These are phyloP conservation scores for Invenusta paracnida DNA, from an alignment of 2,888 invertebrate genomes.

Conservation along the genomic window DNA sequence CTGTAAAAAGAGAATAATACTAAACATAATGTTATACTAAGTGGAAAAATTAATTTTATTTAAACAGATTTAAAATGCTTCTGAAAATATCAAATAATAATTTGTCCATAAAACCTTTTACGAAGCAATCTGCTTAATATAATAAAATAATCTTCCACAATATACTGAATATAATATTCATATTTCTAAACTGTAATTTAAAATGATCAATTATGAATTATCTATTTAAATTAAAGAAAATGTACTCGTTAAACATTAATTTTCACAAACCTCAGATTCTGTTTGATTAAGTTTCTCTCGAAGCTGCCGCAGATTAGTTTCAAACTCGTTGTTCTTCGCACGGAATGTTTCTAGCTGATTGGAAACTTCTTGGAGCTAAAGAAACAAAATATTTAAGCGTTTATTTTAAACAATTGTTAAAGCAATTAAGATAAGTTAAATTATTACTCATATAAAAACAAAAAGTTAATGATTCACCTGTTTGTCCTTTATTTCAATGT, in stretches of 20 bases:
- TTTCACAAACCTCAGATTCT: not conserved
- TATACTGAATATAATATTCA: not conserved
- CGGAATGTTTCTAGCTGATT: not conserved
- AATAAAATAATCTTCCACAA: too few relatives aligned
- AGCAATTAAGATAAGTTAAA: too few relatives aligned
- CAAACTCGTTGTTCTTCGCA: not conserved
- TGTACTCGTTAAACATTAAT: not conserved
- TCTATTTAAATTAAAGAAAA: too few relatives aligned
- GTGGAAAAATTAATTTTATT: not conserved
- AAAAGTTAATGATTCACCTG: too few relatives aligned
- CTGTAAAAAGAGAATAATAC: not conserved
- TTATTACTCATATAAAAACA: too few relatives aligned
- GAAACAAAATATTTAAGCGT: not conserved
- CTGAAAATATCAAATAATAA: not conserved
- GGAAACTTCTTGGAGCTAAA: conserved; percentile 13
- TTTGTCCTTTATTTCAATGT: conserved; percentile 3
- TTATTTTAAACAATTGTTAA: too few relatives aligned
- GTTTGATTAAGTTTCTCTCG: not conserved
- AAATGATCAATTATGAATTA: too few relatives aligned
- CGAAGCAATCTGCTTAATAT: too few relatives aligned
- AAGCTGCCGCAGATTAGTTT: not conserved
- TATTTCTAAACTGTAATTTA: not conserved
- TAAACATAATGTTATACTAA: not conserved
- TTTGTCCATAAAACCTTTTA: too few relatives aligned
- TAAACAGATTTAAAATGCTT: not conserved